Evolutionary conservation across 1,140 invertebrate species (phyloP).

Genomic region (Drosophila virilis): DNA sequence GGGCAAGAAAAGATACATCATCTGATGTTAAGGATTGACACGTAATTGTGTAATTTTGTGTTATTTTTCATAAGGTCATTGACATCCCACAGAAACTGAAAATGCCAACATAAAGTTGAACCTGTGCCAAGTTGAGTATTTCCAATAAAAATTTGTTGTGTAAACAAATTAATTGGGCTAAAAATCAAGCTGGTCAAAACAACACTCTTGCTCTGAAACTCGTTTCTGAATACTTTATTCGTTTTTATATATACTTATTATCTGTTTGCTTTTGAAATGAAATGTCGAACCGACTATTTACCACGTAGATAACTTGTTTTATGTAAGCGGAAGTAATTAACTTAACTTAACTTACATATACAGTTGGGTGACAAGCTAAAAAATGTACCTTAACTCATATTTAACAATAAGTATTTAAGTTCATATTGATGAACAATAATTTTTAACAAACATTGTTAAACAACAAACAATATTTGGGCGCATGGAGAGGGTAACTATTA

Average conservation of each 20-base stretch:
- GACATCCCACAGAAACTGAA: neutral
- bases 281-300: neutral
- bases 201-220: neutral
- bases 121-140: neutral
- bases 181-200: neutral
- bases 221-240: slow-evolving; percentile 1
- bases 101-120: neutral
- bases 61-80: neutral
- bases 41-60: too few species aligned
- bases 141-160: neutral
- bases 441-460: neutral
- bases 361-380: too few species aligned
- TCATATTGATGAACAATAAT: neutral
- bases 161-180: slow-evolving; percentile 32
- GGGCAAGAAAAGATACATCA: too few species aligned
- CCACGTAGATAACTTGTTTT: slow-evolving; percentile 3
- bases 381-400: neutral
- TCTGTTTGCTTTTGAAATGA: too few species aligned
- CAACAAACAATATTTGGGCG: neutral
- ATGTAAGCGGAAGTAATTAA: neutral
- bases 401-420: neutral
- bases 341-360: neutral
- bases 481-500: neutral
- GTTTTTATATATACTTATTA: neutral
- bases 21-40: too few species aligned